Conservation (phyloP, 1,140 invertebrate genomes). For the Pristionchus pacificus region DNA sequence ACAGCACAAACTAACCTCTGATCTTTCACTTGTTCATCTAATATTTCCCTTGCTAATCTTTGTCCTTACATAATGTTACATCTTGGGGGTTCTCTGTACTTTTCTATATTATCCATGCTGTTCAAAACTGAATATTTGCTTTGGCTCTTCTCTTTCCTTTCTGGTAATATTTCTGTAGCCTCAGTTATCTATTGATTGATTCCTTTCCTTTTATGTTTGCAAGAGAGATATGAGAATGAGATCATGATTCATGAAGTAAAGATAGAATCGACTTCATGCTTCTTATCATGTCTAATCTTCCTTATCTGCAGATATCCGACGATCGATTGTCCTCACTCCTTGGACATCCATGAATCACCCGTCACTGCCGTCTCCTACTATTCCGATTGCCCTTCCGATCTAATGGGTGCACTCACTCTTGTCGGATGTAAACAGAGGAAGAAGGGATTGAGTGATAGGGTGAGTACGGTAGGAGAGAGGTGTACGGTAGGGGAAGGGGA, state of each 20-base stretch:
- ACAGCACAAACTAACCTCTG: too few relatives aligned
- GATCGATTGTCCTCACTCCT: slow-evolving; percentile 97
- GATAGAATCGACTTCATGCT: not conserved
- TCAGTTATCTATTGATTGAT: slow-evolving; percentile 11
- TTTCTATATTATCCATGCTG: too few relatives aligned
- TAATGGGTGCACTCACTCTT: slow-evolving; percentile 87
- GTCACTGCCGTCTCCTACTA: slow-evolving; percentile 92
- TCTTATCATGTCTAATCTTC: slow-evolving; percentile 1
- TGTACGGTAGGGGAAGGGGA: too few relatives aligned
- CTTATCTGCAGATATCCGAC: slow-evolving; percentile 78
- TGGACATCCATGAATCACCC: slow-evolving; percentile 95
- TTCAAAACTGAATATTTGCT: too few relatives aligned
- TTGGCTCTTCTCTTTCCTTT: too few relatives aligned
- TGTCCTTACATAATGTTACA: too few relatives aligned
- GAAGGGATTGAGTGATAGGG: slow-evolving; percentile 84
- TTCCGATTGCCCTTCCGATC: slow-evolving; percentile 91
- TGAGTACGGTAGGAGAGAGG: too few relatives aligned
- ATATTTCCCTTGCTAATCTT: too few relatives aligned
- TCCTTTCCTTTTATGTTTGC: slow-evolving; percentile 15
- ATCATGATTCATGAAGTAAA: slow-evolving; percentile 1
- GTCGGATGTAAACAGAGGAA: slow-evolving; percentile 71
- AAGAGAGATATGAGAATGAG: too few relatives aligned
- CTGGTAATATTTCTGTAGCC: too few relatives aligned
- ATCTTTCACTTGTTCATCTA: too few relatives aligned
- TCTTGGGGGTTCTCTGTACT: too few relatives aligned